Conservation (phyloP, 2,888 invertebrate species). For the Drosophila stalkeri region DNA sequence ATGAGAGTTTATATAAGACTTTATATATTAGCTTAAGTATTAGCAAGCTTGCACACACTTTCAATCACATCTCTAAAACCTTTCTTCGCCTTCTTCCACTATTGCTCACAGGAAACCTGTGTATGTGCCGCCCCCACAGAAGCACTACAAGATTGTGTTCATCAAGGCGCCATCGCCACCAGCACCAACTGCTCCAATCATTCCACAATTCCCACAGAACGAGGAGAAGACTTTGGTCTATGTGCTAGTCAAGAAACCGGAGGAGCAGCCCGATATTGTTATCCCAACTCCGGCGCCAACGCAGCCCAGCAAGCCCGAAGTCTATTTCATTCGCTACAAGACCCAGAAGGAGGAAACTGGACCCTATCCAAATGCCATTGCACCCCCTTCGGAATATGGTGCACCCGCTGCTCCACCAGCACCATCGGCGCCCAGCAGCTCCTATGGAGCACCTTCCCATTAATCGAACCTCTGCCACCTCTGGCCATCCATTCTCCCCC, state of each 20-base stretch:
- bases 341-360: constrained; percentile 87
- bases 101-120: constrained; percentile 86
- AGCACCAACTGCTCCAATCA: constrained; percentile 87
- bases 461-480: constrained; percentile 41
- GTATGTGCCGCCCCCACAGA: constrained; percentile 88
- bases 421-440: constrained; percentile 83
- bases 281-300: constrained; percentile 90
- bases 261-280: constrained; percentile 89
- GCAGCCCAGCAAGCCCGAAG: constrained; percentile 91
- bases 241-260: constrained; percentile 91
- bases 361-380: constrained; percentile 84
- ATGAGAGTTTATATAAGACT: not conserved
- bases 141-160: constrained; percentile 92
- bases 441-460: constrained; percentile 84
- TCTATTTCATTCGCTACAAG: constrained; percentile 91
- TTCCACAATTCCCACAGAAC: constrained; percentile 88
- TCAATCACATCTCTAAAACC: constrained; percentile 14
- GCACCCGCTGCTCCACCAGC: constrained; percentile 81
- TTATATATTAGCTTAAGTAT: not conserved
- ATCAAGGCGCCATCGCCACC: constrained; percentile 90
- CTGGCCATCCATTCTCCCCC: not conserved
- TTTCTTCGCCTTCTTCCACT: constrained; percentile 16
- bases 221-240: constrained; percentile 91
- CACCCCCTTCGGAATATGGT: constrained; percentile 84
- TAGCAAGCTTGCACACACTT: not conserved